Percentiles rank a stretch among this genome's conserved stretches.
Evolutionary conservation across 2,888 invertebrate genomes (phyloP).

Genomic region (Rhabditoides inermis): DNA sequence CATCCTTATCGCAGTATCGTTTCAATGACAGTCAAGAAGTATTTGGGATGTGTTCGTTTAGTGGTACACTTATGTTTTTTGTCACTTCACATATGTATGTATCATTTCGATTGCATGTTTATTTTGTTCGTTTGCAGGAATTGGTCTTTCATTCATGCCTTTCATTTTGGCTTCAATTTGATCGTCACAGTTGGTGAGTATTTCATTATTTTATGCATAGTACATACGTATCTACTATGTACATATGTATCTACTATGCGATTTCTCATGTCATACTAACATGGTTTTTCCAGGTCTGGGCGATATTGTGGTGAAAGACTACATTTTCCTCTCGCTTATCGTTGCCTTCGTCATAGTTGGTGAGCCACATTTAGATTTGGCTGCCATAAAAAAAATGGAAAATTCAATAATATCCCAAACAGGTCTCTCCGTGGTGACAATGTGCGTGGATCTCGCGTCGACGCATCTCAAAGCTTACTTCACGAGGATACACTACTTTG

Average conservation of each 20-base stretch:
- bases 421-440: slow-evolving; percentile 52
- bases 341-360: slow-evolving; percentile 53
- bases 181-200: slow-evolving; percentile 54
- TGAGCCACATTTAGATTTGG: slow-evolving; percentile 11
- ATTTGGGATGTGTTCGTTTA: too few species aligned
- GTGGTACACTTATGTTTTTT: too few species aligned
- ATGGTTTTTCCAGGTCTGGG: too few species aligned
- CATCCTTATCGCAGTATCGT: too few species aligned
- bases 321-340: slow-evolving; percentile 50
- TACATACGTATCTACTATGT: too few species aligned
- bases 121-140: slow-evolving; percentile 15
- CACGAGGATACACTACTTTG: slow-evolving; percentile 52
- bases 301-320: slow-evolving; percentile 51
- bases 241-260: too few species aligned
- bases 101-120: too few species aligned
- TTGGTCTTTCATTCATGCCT: slow-evolving; percentile 53
- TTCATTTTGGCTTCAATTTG: slow-evolving; percentile 53
- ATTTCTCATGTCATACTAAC: too few species aligned
- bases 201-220: too few species aligned
- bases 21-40: too few species aligned
- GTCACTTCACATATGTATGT: too few species aligned
- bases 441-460: slow-evolving; percentile 53
- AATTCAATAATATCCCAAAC: too few species aligned
- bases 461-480: slow-evolving; percentile 53
- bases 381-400: neutral